Evolutionary conservation across 2,797 vertebrate genomes (phyloP).

Genomic region (Liparis tanakae): DNA sequence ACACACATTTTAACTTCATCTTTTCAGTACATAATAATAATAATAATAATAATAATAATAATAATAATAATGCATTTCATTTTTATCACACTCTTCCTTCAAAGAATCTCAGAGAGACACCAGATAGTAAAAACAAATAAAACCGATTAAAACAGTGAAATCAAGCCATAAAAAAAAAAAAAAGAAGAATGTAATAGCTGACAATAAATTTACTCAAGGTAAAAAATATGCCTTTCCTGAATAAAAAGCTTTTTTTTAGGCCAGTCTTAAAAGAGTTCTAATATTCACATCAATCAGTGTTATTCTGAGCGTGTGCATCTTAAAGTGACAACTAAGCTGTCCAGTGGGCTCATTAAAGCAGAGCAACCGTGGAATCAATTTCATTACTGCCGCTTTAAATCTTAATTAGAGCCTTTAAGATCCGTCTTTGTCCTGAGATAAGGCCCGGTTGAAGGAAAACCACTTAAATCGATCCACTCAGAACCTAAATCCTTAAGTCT

Average conservation of each 20-base stretch:
- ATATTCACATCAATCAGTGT: conserved; percentile 15
- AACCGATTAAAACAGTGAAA: no score
- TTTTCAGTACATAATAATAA: conserved; percentile 1
- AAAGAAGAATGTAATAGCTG: no score
- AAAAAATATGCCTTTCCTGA: no score
- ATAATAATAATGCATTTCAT: no score
- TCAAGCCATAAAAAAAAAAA: no score
- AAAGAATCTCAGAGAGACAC: no score
- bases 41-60: no score
- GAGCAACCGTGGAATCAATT: conserved; percentile 30
- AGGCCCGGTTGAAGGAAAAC: conserved; percentile 1
- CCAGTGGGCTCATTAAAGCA: conserved; percentile 33
- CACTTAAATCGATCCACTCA: conserved; percentile 8
- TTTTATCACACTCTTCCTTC: no score
- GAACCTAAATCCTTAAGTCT: not conserved
- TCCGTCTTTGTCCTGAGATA: conserved; percentile 17
- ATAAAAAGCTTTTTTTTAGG: no score
- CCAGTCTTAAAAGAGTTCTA: no score
- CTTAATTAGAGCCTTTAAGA: conserved; percentile 23
- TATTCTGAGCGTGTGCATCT: conserved; percentile 6
- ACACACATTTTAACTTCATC: not conserved
- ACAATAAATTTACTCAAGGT: no score
- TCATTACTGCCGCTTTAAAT: conserved; percentile 38
- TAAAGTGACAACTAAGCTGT: conserved; percentile 17
- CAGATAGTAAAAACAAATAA: no score